Evolutionary conservation across 2,113 vertebrate species (phyloP), one percentile per base, ranked within the genome.

Genomic region (Chunga burmeisteri): DNA sequence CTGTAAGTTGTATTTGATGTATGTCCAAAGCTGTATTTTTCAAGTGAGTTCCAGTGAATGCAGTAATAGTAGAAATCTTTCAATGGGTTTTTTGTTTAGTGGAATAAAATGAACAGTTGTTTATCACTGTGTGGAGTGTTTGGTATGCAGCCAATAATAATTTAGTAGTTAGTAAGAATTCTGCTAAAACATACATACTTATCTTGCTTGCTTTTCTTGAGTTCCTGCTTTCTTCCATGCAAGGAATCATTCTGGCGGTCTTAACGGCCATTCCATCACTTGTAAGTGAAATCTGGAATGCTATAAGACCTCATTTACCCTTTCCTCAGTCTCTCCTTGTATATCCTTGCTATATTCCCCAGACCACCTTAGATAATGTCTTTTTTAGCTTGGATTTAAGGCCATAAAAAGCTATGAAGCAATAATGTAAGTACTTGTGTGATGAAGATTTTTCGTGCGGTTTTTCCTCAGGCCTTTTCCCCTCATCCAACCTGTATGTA

Each of bases 21-120:
- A n/a, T 66, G 93, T 96, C 95, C 96, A 97, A 97, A 95, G 93
- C 81, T 94, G 56, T 93, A 62, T 95, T 96, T 97, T 92, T 81
- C 86, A 94, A 96, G 66, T 73, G 80, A 82, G 78, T 81, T 96
- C 89, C 93, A 96, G 73, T 81, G 95, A 94, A 73, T 68, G 53
- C 78, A 82, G 91, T 85, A 93, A 85, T 80, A 81, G 83, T 77
- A 93, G 70, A 72, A 85, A 73, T 77, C 74, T 71, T 93, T 97
- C 86, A 97, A 94, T 95, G 84, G 70, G 70, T 73, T 96, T 95
- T 89, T 96, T 97, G 96, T 97, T 94, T 96, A 66, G 96, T 67
- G 86, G 93, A 94, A 80, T 94, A 93, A 93, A 97, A 66, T 66
- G 94, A 97, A 27, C 95, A 58, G 81, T 97, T 94, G 89, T 96